Evolutionary conservation across 2,113 vertebrate genomes (phyloP), one percentile per base, ranked within the genome.

Genomic region (Oceanites oceanicus): DNA sequence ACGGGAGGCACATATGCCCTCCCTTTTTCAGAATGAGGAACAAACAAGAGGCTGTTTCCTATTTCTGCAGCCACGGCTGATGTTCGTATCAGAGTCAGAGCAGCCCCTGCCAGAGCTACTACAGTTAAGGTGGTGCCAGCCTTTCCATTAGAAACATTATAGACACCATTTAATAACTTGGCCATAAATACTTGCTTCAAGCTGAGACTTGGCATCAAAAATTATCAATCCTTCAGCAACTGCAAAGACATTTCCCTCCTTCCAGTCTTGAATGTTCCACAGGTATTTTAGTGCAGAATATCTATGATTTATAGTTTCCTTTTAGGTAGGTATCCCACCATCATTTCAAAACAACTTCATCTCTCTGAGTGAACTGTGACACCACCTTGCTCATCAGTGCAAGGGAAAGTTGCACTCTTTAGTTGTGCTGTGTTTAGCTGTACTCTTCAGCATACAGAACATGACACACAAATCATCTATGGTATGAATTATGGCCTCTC

Each of bases 21-120:
- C 66, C 78, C 73, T 34, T 52, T 45, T 74, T 63, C 81, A 86
- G 74, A 96, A 97, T 90, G 95, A 84, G 92, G 95, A 97, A 94
- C 52, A 74, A 94, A 78, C 92, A 83, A 76, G 59, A 80, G 66
- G 78, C 65, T 61, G 88, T 92, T 94, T 79, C 87, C 89, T 84
- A 68, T 92, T 87, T 90, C 94, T 96, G 91, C 76, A 47, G 52
- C 63, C 73, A 26, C 2, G 7, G 81, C 91, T 97, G 77, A 45
- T 85, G 12, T 45, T 76, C 13, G 76, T 27, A 19, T 9, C 12
- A 25, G 68, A 72, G 55, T 45, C 34, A 21, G 2, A 53, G 76
- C 70, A 80, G 83, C 50, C 52, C 23, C 67, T 52, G 22, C 66
- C 52, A 80, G 72, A 29, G 49, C 26, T 38, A 30, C 86, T 85